A percentile compares a stretch with the other conserved stretches of the same genome.
Conservation (phyloP, 1,140 invertebrate species). For the Zaprionus kolodkinae region DNA sequence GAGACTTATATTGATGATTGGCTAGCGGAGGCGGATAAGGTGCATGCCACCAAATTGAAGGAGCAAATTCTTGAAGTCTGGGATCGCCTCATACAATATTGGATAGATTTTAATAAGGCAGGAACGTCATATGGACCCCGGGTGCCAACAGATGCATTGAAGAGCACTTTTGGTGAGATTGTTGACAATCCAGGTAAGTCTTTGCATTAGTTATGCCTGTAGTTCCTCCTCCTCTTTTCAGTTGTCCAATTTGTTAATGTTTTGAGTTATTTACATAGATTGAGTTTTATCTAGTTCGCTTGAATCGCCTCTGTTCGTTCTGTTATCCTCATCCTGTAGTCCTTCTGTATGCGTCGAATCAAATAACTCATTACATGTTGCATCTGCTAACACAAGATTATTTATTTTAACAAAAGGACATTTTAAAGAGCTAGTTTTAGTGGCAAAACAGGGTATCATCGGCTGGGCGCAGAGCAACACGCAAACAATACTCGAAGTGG, state of each 20-base stretch:
- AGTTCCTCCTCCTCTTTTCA: conserved; percentile 33
- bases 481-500: conserved; percentile 94
- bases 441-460: conserved; percentile 87
- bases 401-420: conserved; percentile 84
- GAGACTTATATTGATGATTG: conserved; percentile 85
- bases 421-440: conserved; percentile 85
- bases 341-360: conserved; percentile 54
- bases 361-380: conserved; percentile 81
- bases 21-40: conserved; percentile 91
- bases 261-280: conserved; percentile 25
- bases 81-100: conserved; percentile 96
- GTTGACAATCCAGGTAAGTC: conserved; percentile 82
- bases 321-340: conserved; percentile 50
- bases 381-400: conserved; percentile 74
- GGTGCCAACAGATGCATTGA: conserved; percentile 88
- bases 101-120: conserved; percentile 89
- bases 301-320: conserved; percentile 11
- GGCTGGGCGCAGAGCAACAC: conserved; percentile 96
- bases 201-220: neutral
- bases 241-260: conserved; percentile 48
- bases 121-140: conserved; percentile 87
- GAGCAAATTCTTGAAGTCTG: conserved; percentile 96
- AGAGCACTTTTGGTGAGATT: conserved; percentile 86
- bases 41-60: conserved; percentile 93
- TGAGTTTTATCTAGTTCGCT: conserved; percentile 1